A percentile compares a stretch with the other conserved stretches of the same genome.
These are phyloP conservation scores for Phyllotreta cruciferae DNA, from an alignment of 2,888 invertebrate species.

Conservation along the genomic window DNA sequence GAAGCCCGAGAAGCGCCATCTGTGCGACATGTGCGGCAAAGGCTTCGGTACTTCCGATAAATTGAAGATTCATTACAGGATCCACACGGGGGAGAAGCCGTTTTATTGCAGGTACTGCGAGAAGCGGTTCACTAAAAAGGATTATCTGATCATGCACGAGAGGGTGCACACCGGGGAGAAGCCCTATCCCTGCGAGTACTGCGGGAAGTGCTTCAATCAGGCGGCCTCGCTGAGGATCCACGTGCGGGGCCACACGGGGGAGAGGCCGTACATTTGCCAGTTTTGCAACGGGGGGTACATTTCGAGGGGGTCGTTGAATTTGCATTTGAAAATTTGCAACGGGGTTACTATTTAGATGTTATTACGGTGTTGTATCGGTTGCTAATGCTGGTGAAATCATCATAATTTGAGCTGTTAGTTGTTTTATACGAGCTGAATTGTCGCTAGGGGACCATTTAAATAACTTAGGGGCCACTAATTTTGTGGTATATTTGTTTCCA, in stretches of 20 bases:
- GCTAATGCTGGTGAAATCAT: neutral
- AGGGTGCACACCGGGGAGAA: constrained; percentile 57
- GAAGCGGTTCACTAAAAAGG: constrained; percentile 53
- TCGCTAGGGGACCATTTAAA: too few species aligned
- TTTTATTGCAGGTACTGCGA: constrained; percentile 50
- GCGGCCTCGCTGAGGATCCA: constrained; percentile 52
- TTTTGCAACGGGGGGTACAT: constrained; percentile 51
- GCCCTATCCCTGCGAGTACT: constrained; percentile 55
- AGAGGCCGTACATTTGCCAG: constrained; percentile 53
- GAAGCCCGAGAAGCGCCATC: constrained; percentile 46
- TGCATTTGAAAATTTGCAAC: constrained; percentile 49
- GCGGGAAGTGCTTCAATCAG: constrained; percentile 55
- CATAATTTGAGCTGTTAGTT: too few species aligned
- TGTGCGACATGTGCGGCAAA: constrained; percentile 54
- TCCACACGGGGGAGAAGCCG: constrained; percentile 53
- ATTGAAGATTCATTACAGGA: constrained; percentile 49
- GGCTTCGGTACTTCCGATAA: constrained; percentile 50
- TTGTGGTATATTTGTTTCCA: too few species aligned
- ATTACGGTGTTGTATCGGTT: neutral
- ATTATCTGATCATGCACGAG: constrained; percentile 54
- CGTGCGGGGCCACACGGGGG: constrained; percentile 53
- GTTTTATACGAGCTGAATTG: too few species aligned
- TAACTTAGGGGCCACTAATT: too few species aligned
- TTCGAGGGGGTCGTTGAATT: constrained; percentile 50
- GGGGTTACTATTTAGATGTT: constrained; percentile 37